Conservation (phyloP, 1,140 invertebrate species). For the Brachionus paranguensis region DNA sequence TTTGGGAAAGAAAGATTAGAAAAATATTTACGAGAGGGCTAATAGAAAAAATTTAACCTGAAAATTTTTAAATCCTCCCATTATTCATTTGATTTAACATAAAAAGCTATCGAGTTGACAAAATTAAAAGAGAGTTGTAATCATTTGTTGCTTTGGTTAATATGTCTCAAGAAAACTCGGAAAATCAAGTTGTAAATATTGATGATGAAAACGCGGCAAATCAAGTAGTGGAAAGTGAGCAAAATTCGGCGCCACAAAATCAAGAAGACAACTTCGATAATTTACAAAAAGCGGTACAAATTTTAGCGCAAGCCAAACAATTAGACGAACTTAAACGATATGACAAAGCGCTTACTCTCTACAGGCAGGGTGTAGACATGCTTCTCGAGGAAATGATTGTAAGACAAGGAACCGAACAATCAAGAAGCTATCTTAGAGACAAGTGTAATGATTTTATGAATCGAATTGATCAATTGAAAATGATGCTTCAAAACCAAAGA, state of each 20-base stretch:
- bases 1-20: not conserved
- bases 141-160: not conserved
- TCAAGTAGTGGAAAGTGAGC: not conserved
- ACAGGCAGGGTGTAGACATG: conserved; percentile 39
- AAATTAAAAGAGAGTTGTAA: not conserved
- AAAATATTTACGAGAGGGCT: not conserved
- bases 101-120: not conserved
- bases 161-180: not conserved
- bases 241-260: not conserved
- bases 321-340: conserved; percentile 14
- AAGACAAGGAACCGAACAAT: conserved; percentile 36
- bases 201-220: not conserved
- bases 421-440: conserved; percentile 30
- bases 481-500: conserved; percentile 26
- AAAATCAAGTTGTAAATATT: not conserved
- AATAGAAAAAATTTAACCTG: not conserved
- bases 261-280: conserved; percentile 30
- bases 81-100: not conserved
- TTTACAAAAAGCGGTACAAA: conserved; percentile 33
- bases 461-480: conserved; percentile 39
- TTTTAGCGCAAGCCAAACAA: conserved; percentile 27
- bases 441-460: conserved; percentile 41
- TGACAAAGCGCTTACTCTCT: conserved; percentile 11
- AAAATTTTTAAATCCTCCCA: not conserved
- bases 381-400: conserved; percentile 38